Evolutionary conservation across 2,888 invertebrate genomes (phyloP).

Genomic region (Eupeodes luniger): DNA sequence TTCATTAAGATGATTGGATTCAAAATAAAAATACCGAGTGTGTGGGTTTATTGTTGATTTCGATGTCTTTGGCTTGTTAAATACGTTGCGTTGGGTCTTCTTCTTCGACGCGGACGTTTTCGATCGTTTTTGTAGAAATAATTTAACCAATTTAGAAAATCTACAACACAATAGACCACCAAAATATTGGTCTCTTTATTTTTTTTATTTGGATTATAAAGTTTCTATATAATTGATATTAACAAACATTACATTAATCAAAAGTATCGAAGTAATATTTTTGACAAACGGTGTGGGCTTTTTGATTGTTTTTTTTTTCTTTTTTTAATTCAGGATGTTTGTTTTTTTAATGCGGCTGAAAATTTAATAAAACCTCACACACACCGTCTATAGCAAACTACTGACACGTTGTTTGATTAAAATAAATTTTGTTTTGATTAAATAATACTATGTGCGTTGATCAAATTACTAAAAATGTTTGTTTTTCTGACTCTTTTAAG

Average conservation of each 20-base stretch:
- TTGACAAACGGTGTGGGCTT: slow-evolving; percentile 53
- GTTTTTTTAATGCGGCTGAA: background rate
- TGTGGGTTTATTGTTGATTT: slow-evolving; percentile 7
- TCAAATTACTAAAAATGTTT: too few relatives aligned
- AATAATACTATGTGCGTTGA: too few relatives aligned
- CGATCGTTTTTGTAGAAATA: slow-evolving; percentile 53
- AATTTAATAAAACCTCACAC: background rate
- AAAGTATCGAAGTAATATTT: slow-evolving; percentile 34
- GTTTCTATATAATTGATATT: slow-evolving; percentile 69
- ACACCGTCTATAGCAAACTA: background rate
- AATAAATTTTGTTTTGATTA: background rate
- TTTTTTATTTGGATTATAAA: slow-evolving; percentile 48
- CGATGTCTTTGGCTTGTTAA: background rate
- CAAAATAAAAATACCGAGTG: slow-evolving; percentile 26
- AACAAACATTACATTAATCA: slow-evolving; percentile 62
- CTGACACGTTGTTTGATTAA: background rate
- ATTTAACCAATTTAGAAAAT: slow-evolving; percentile 66
- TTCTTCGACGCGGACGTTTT: background rate
- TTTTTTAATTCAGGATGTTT: background rate
- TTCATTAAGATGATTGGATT: slow-evolving; percentile 60
- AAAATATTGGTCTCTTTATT: slow-evolving; percentile 46
- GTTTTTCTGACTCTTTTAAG: too few relatives aligned
- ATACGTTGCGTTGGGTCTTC: background rate
- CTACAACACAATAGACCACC: slow-evolving; percentile 66
- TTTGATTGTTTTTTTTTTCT: slow-evolving; percentile 33